Evolutionary conservation across 1,140 invertebrate genomes (phyloP), one percentile per base, ranked within the genome.

Genomic region (Hycleus phaleratus): DNA sequence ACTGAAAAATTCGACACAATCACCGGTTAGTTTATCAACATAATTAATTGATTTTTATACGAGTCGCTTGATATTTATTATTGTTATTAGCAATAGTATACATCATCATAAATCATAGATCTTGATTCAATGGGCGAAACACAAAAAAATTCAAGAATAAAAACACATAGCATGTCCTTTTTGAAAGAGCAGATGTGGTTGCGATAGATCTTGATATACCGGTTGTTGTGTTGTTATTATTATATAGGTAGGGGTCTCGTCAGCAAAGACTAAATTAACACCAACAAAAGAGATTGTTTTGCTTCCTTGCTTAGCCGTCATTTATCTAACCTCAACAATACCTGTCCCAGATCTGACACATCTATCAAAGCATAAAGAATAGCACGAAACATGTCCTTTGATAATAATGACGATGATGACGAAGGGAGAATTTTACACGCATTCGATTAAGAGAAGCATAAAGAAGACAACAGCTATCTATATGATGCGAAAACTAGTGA

Each of bases 201-300:
- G 44, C 26, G 51, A 53, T 53, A 53, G 42, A 53, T 53, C 51
- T 53, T 53, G 51, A 53, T 53, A 53, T 53, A 53, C 51, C 51
- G 51, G 51, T 53, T 53, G 51, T 26, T 24, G 4, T 32, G 32
- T 32, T 32, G 32, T 32, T 48, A 26, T 32, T 38, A 45, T 53
- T 53, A 53, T 53, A 53, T 45, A 18, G 38, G 46, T 7, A 53
- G 46, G 51, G 51, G 51, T 53, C 32, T 32, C 51, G 51, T 45
- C 26, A 43, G 38, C 50, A 63, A 66, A 69, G 62, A 69, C 62
- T 70, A 69, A 70, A 70, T 70, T 70, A 70, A 66, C 68, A 67
- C 60, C 68, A 77, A 78, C 75, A 78, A 78, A 77, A 71, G 69
- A 73, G 64, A 75, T 73, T 78, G 76, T 78, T 78, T 78, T 77